Evolutionary conservation across 2,113 vertebrate species (phyloP), one percentile per base, ranked within the genome.

Genomic region (Mirza zaza): DNA sequence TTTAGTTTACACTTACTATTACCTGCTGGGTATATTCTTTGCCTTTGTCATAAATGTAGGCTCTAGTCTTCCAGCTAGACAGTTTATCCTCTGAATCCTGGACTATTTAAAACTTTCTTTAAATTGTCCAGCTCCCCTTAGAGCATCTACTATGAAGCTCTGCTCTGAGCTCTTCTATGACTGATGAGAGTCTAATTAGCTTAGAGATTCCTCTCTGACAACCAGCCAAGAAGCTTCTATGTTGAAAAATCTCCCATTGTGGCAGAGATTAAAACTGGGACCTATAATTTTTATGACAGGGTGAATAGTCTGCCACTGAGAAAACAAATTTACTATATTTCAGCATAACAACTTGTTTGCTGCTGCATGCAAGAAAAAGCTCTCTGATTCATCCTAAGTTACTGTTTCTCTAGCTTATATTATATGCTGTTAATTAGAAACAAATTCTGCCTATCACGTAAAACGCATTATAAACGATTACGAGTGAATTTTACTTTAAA

Each of bases 151-250:
- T 36, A 48, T 42, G 39, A 79, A 75, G 39, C 75, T 76, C 50
- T 59, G 21, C 50, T 80, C 36, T 32, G 75, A 81, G 79, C 29
- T 42, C 25, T 75, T 8, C 61, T 13, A 27, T 65, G 68, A 92
- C 57, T 94, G 91, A 65, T 77, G 80, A 76, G 42, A 4, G 50
- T 80, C 87, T 91, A 70, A 86, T 70, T 82, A 97, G 73, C 87
- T 36, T 91, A 45, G 42, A 87, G 86, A 70, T 32, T 89, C 79
- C 34, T 91, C 76, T 96, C 79, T 94, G 80, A 98, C 80, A 95
- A 94, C 45, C 75, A 93, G 90, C 80, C 87, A 71, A 81, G 90
- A 92, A 75, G 34, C 5, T 59, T 95, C 80, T 83, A 23, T 73
- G 32, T 52, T 96, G 87, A 93, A 96, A 97, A 97, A 85, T 32